Conservation (phyloP, 2,113 vertebrate species). For the Anarrhichthys ocellatus region DNA sequence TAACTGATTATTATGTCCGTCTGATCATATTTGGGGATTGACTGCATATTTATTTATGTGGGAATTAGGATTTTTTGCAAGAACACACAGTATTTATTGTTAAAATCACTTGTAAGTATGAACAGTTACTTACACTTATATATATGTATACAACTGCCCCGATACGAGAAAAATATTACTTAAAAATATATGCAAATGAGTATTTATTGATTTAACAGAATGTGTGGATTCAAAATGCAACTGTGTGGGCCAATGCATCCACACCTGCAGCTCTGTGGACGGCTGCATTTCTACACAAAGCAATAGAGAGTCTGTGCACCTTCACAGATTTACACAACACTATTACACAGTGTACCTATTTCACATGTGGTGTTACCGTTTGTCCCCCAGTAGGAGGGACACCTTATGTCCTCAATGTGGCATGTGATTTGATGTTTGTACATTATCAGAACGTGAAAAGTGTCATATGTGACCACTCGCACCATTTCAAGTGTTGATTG, state of each 20-base stretch:
- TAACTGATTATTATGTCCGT: not conserved
- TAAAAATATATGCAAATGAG: not conserved
- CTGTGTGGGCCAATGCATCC: not conserved
- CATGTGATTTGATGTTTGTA: not conserved
- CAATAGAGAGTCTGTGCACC: not conserved
- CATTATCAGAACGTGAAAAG: not conserved
- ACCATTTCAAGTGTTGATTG: no score
- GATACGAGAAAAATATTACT: not conserved
- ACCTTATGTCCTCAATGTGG: not conserved
- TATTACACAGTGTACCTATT: not conserved
- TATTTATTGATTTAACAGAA: not conserved
- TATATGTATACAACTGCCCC: not conserved
- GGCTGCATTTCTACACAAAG: not conserved
- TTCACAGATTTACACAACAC: not conserved
- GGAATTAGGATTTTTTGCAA: not conserved
- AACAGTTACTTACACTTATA: not conserved
- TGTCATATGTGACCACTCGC: not conserved
- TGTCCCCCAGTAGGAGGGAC: not conserved
- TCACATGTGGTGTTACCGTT: not conserved
- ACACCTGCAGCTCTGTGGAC: not conserved
- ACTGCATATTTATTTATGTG: not conserved
- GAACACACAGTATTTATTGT: not conserved
- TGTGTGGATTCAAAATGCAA: not conserved
- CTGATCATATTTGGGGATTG: not conserved
- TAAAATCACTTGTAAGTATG: no score